A percentile compares a stretch with the other conserved stretches of the same genome.
These are phyloP conservation scores for Bombylius major DNA, from an alignment of 2,888 invertebrate species.

Conservation along the genomic window DNA sequence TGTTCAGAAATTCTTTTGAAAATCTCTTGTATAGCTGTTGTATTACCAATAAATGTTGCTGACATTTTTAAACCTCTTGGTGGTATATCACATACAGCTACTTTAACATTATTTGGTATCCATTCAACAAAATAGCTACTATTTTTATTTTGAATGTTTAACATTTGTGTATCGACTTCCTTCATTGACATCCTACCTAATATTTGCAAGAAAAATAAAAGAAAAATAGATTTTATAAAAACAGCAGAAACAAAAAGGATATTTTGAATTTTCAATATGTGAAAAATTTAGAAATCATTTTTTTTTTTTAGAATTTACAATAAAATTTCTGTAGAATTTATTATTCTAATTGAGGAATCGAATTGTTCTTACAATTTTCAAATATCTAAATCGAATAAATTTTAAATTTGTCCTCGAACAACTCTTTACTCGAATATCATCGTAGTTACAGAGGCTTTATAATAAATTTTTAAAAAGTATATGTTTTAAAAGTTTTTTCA, in stretches of 20 bases:
- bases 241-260: not conserved
- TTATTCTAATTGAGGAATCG: too few species aligned
- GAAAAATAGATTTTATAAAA: not conserved
- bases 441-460: too few species aligned
- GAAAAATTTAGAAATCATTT: too few species aligned
- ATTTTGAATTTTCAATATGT: too few species aligned
- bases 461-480: too few species aligned
- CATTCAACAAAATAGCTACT: conserved; percentile 67
- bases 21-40: conserved; percentile 77
- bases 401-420: too few species aligned
- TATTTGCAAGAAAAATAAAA: not conserved
- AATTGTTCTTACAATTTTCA: too few species aligned
- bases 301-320: too few species aligned
- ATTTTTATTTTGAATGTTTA: conserved; percentile 72
- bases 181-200: conserved; percentile 67
- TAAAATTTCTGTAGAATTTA: too few species aligned
- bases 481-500: too few species aligned
- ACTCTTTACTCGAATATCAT: too few species aligned
- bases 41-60: conserved; percentile 79
- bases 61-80: conserved; percentile 83
- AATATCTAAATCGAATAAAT: too few species aligned
- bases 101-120: conserved; percentile 84
- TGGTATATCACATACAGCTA: conserved; percentile 76
- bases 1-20: conserved; percentile 75
- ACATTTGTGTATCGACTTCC: conserved; percentile 77